Base-by-base conservation (phyloP, 1,140 invertebrate species). In the Zaprionus ghesquierei region DNA sequence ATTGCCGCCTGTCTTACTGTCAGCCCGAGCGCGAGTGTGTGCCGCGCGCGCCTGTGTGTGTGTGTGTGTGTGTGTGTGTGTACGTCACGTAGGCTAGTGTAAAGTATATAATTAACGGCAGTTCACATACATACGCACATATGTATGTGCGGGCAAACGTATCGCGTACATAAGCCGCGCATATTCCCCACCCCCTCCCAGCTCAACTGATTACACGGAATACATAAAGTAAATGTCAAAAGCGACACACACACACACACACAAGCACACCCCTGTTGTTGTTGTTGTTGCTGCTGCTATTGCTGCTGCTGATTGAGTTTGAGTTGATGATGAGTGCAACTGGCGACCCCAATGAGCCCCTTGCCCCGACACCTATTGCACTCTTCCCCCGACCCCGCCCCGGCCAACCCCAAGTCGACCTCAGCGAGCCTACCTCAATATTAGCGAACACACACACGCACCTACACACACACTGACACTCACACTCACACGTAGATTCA, bases 211-310 rank as follows among this genome's bases (percentile, higher is more conserved):
- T 87, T 87, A 82, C 79, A 87, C 59, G 72, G 71, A 79, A 86
- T 86, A 86, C 82, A 86, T 86, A 87, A 86, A 86, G 82, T 86
- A 86, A 86, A 86, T 86, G 82, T 89, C 82, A 86, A 86, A 86
- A 86, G 82, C 82, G 84, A 81, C 63, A 66, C 69, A 78, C 60
- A 78, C 75, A 79, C 73, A 63, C 68, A 69, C 78, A 51, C 64
- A 50, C 49, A 44, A n/a, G n/a, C 56, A 64, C 72, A 41, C 55
- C 5, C 10, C 29, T 18, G 41, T 13, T 66, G 56, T 58, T 71
- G 49, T 23, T 70, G 46, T 31, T 63, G 50, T 44, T 58, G 58
- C 56, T 77, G n/a, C n/a, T n/a, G 69, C 56, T 75, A 61, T 20
- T 84, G 73, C 13, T 65, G 76, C 23, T 69, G 81, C 68, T 86